Conservation (phyloP, 2,113 vertebrate species). For the Galemys pyrenaicus region DNA sequence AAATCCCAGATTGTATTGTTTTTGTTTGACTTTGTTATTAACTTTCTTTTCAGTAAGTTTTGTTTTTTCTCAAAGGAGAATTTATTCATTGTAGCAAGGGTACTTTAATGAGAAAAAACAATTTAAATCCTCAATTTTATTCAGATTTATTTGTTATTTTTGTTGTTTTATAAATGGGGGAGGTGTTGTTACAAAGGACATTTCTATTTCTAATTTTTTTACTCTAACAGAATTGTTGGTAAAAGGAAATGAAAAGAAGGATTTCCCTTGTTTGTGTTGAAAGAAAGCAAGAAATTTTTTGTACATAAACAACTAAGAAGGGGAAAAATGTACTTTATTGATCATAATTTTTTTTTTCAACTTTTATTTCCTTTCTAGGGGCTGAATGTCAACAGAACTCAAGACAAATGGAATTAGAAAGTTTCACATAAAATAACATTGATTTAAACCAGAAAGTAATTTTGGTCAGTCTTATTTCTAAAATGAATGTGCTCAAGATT, state of each 20-base stretch:
- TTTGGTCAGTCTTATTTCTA: neutral
- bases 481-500: neutral
- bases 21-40: neutral
- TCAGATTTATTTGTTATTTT: neutral
- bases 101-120: rapidly evolving
- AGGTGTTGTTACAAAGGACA: neutral
- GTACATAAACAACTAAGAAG: neutral
- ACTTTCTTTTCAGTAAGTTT: neutral
- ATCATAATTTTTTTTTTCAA: neutral
- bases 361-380: neutral
- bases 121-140: neutral
- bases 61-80: neutral
- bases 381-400: neutral
- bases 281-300: neutral
- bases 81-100: neutral
- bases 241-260: neutral
- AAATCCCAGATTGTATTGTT: neutral
- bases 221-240: neutral
- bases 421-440: neutral
- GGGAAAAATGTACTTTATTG: neutral
- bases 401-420: neutral
- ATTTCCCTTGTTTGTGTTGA: neutral
- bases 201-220: neutral
- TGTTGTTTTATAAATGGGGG: neutral
- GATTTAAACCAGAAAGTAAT: neutral